phyloP scores from a whole-genome alignment of 2,888 invertebrate genomes.

The Geophilus truncorum region DNA sequence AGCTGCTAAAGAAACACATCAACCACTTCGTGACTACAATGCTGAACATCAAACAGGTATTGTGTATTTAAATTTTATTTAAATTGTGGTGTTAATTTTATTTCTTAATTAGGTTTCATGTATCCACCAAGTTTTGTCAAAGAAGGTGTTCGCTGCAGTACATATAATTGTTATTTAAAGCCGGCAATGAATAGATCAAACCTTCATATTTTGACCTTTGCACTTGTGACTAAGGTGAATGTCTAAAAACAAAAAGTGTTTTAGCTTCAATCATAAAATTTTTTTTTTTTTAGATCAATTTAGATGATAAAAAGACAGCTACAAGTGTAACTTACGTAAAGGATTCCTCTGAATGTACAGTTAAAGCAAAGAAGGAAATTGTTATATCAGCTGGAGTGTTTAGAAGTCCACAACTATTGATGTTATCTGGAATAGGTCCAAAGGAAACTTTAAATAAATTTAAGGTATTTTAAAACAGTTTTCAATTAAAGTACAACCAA shows the following conservation, averaged over 20 bases:
- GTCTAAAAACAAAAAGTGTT: not conserved
- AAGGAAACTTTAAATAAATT: not conserved
- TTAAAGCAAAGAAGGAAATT: not conserved
- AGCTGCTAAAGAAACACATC: not conserved
- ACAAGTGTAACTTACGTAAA: not conserved
- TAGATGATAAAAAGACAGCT: not conserved
- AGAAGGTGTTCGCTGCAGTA: not conserved
- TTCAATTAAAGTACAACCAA: not conserved
- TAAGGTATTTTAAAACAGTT: not conserved
- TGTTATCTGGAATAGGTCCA: constrained; percentile 13
- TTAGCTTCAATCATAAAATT: not conserved
- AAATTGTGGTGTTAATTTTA: too few species aligned
- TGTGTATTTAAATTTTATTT: too few species aligned
- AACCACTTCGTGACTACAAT: not conserved
- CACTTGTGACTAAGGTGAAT: not conserved
- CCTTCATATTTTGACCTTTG: not conserved
- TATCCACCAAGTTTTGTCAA: not conserved
- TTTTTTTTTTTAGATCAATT: not conserved
- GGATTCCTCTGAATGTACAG: not conserved
- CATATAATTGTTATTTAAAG: not conserved
- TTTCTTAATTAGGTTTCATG: not conserved
- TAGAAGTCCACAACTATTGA: not conserved
- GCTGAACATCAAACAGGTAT: not conserved
- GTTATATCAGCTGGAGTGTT: not conserved
- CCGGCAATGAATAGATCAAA: not conserved